phyloP scores from a whole-genome alignment of 2,888 invertebrate genomes.

The Camptogramma bilineatum region DNA sequence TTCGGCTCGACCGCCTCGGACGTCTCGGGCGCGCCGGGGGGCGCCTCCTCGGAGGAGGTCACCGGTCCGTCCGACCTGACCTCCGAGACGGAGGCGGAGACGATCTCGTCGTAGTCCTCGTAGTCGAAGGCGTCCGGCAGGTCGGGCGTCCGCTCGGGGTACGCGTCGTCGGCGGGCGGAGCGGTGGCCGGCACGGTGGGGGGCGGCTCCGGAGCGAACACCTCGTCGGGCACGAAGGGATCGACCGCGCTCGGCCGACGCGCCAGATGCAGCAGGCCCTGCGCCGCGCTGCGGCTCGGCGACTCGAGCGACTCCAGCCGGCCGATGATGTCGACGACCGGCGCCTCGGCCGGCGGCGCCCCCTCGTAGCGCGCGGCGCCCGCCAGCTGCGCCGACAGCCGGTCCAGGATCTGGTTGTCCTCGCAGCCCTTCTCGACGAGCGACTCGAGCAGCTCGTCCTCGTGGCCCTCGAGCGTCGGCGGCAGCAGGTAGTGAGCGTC shows the following conservation, averaged over 20 bases:
- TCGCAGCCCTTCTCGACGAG: constrained; percentile 87
- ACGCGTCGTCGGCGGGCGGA: constrained; percentile 53
- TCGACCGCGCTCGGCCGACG: constrained; percentile 71
- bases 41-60: constrained; percentile 19
- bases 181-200: constrained; percentile 22
- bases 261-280: constrained; percentile 75
- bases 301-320: constrained; percentile 86
- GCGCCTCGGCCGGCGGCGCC: constrained; percentile 76
- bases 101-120: constrained; percentile 55
- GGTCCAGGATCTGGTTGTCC: constrained; percentile 84
- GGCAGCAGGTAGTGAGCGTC: constrained; percentile 73
- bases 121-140: constrained; percentile 59
- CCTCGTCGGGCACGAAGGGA: constrained; percentile 68
- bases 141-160: constrained; percentile 70
- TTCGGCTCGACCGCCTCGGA: constrained; percentile 44
- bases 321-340: constrained; percentile 86
- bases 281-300: constrained; percentile 76
- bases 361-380: constrained; percentile 76
- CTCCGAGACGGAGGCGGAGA: constrained; percentile 42
- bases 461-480: constrained; percentile 76
- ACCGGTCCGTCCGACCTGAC: constrained; percentile 45
- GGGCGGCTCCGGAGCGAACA: constrained; percentile 56
- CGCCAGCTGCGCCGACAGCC: constrained; percentile 69
- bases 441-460: constrained; percentile 86
- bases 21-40: constrained; percentile 51